Conservation (phyloP, 2,888 invertebrate genomes). For the Portevinia maculata region DNA sequence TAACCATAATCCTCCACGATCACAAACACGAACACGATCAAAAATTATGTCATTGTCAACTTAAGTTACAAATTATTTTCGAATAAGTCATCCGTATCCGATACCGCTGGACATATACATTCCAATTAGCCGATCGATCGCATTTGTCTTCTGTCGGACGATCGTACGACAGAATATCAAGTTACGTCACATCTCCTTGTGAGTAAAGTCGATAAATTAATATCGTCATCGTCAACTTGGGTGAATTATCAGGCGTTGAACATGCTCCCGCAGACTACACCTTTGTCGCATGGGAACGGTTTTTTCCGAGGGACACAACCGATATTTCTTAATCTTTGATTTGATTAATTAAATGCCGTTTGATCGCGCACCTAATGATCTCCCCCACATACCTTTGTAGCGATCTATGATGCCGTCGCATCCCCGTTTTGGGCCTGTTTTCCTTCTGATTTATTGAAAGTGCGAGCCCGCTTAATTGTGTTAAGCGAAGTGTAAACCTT, state of each 20-base stretch:
- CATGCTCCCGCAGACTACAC: constrained; percentile 8
- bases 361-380: constrained; percentile 69
- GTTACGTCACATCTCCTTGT: constrained; percentile 34
- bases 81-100: constrained; percentile 52
- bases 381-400: constrained; percentile 36
- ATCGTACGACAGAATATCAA: constrained; percentile 63
- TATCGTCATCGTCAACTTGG: constrained; percentile 18
- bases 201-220: constrained; percentile 14
- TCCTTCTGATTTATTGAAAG: constrained; percentile 67
- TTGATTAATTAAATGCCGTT: constrained; percentile 71
- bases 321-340: constrained; percentile 67
- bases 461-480: constrained; percentile 66
- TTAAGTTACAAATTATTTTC: constrained; percentile 48
- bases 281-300: constrained; percentile 32
- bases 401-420: constrained; percentile 2
- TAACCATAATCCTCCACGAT: too few relatives aligned
- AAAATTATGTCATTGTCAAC: constrained; percentile 68
- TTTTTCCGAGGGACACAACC: background rate
- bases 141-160: constrained; percentile 38
- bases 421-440: constrained; percentile 11
- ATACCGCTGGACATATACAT: constrained; percentile 40
- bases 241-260: constrained; percentile 14
- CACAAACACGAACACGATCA: constrained; percentile 40
- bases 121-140: constrained; percentile 57
- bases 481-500: constrained; percentile 68